Conservation (phyloP, 2,113 vertebrate species). For the Lanius ludovicianus region DNA sequence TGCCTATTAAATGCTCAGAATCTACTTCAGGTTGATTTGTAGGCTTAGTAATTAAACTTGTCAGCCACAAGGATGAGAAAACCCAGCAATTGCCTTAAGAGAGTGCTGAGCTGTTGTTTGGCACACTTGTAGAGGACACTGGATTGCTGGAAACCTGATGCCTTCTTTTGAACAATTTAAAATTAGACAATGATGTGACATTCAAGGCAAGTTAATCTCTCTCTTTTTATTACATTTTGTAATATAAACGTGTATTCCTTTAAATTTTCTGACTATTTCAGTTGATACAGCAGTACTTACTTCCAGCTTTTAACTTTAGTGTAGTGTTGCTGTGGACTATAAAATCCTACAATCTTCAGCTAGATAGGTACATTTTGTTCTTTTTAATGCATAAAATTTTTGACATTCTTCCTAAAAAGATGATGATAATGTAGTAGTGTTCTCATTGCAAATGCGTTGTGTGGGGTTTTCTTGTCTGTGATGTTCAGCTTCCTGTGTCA, state of each 20-base stretch:
- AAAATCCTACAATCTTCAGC: background rate
- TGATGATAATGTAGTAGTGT: background rate
- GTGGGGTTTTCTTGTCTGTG: background rate
- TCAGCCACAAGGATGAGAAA: background rate
- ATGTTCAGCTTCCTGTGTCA: background rate
- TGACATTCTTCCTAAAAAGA: background rate
- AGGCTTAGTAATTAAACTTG: background rate
- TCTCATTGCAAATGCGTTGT: background rate
- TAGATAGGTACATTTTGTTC: background rate
- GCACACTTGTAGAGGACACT: background rate
- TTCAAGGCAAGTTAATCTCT: background rate
- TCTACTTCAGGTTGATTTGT: background rate
- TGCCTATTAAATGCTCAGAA: background rate
- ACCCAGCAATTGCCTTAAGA: background rate
- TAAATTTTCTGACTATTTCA: background rate
- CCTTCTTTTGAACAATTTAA: background rate
- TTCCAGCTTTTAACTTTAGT: background rate
- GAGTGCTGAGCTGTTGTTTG: background rate
- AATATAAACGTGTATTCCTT: background rate
- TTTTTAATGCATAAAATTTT: background rate
- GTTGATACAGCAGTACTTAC: background rate
- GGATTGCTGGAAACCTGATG: background rate
- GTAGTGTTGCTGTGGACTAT: background rate
- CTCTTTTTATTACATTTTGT: background rate
- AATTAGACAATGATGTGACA: background rate